Base-by-base conservation (phyloP, 2,888 invertebrate species). In the Cantharis rustica region DNA sequence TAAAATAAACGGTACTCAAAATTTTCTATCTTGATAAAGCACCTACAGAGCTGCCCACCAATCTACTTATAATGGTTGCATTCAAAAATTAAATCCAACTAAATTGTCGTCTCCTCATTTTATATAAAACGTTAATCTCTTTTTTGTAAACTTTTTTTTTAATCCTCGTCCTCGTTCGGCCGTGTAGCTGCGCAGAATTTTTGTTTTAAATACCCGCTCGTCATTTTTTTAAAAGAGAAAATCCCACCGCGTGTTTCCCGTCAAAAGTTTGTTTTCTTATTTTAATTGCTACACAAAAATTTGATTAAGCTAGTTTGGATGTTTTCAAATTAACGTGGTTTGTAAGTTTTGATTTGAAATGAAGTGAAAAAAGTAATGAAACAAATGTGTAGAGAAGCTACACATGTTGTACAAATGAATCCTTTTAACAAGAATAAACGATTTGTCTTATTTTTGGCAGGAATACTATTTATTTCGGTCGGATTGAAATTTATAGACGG, bases 401-500 rank as follows among this genome's bases (percentile, higher is more conserved):
- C 64, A 66, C 20, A 66, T 66, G 64, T 66, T 66, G 64, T 66
- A 66, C 64, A 66, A 66, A 66, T 66, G 64, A 66, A 66, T 66
- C 64, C 64, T 66, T 66, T 66, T 66, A 66, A 66, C 64, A 20
- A 66, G 64, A 66, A 72, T 27, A 47, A 71, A 62, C 72, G 17
- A 73, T 73, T 62, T 47, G 68, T 68, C 16, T 72, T 70, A 61
- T 68, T 71, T 75, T 71, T 74, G 74, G 74, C 74, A 72, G 17
- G 31, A 68, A 73, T 63, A 69, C 69, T 63, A 68, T 23, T 47
- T 61, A 74, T 72, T 70, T 69, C 27, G 68, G 73, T 73, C 71
- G 9, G 70, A 66, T 69, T 72, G 64, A 68, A 69, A 76, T 76
- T 76, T 75, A 75, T 75, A 62, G 73, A 68, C 47, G 68, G 61